Conservation (phyloP, 2,113 vertebrate species). For the Mastomys natalensis region DNA sequence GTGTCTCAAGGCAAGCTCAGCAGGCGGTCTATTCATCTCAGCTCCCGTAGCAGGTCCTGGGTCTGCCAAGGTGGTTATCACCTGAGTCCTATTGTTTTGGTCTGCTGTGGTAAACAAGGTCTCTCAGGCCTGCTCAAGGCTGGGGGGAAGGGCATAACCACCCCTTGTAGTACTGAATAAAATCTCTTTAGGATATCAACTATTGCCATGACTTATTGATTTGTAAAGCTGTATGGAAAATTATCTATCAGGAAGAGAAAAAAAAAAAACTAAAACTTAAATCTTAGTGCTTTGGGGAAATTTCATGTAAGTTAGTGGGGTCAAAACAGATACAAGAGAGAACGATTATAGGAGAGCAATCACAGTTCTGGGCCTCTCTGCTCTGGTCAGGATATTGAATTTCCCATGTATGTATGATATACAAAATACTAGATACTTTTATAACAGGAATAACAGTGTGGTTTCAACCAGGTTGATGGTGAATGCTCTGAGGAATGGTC, state of each 20-base stretch:
- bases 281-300: not conserved
- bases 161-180: not conserved
- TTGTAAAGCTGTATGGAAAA: not conserved
- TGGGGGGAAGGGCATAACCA: too few species aligned
- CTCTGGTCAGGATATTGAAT: not conserved
- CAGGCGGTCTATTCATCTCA: too few species aligned
- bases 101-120: too few species aligned
- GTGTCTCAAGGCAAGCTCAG: too few species aligned
- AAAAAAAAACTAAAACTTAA: not conserved
- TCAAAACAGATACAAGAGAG: not conserved
- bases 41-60: too few species aligned
- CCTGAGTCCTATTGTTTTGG: too few species aligned
- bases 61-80: too few species aligned
- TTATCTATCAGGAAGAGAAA: not conserved
- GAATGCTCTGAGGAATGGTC: not conserved
- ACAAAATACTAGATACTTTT: not conserved
- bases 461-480: not conserved
- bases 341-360: not conserved
- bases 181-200: not conserved
- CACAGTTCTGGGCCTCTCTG: rapidly evolving
- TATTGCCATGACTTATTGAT: not conserved
- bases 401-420: not conserved
- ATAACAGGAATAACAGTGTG: not conserved
- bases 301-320: not conserved
- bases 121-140: too few species aligned